Base-by-base conservation (phyloP, 2,888 invertebrate species). In the Tenthredo mesomela region DNA sequence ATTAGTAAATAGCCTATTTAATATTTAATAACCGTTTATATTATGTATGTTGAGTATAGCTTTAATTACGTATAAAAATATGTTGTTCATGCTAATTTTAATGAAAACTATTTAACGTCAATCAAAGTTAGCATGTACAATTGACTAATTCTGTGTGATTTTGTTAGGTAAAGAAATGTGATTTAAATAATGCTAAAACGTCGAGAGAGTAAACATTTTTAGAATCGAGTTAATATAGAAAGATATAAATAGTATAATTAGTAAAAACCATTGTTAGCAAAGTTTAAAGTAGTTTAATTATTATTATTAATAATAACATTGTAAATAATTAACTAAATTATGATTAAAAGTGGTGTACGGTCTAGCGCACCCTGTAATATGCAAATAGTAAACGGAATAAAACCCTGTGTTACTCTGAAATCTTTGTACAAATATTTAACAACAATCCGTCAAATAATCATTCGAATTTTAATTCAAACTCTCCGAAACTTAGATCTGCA, bases 261-360 rank as follows among this genome's bases (percentile, higher is more conserved):
- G 50, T 40, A 71, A 61, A 73, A 78, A 78, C 43, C 77, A 84
- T 78, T 84, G 84, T 84, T 84, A 78, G 84, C 75, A 78, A 78
- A 77, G 84, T 84, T 84, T 75, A 78, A 50, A 84, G 71, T 84
- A 84, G 84, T 77, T 65, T 78, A 50, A 84, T 84, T 15, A 84
- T 61, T 61, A 84, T 84, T 75, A 84, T 77, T 43, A 71, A 40
- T 58, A 33, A 47, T 84, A 21, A 47, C 18, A 65, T 25, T 84
- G 84, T 84, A 84, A 84, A 84, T 84, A 84, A 84, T 78, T 84
- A 77, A 84, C 67, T 84, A 84, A 84, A 84, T 84, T 84, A 84
- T 84, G 61, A 78, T 84, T 77, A 61, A 77, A 73, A 84, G 77
- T 58, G 65, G 75, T 65, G 77, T 84, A 58, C 70, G 75, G 75